Base-by-base conservation (phyloP, 2,888 invertebrate genomes). In the Troglohyphantes excavatus region DNA sequence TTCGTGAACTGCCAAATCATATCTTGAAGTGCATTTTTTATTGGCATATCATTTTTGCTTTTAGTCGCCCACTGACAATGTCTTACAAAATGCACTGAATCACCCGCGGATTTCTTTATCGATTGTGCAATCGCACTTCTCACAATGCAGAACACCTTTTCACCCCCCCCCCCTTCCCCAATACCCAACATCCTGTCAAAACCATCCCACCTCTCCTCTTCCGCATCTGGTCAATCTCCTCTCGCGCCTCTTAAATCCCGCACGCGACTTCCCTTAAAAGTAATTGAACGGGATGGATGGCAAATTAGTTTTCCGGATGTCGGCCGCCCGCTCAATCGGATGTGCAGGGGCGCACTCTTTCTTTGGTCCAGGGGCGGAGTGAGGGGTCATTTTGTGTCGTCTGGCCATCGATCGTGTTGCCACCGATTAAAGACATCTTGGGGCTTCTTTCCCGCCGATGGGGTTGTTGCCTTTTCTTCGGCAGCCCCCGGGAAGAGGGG, bases 321-420 rank as follows among this genome's bases (percentile, higher is more conserved):
- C 43, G 43, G 53, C 63, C 63, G 26, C 65, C 59, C 65, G 46
- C 65, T 81, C 26, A 76, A 76, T 63, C 43, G 46, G 83, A 70
- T 63, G 43, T 61, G 72, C 72, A 46, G 29, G 53, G 19, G 27
- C 26, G 17, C 46, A 7, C 19, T 7, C 43, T 67, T 27, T 46
- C 19, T 17, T 19, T n/a, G 2, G 43, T 43, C 67, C 26, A 26
- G 39, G 81, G 61, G 53, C 19, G 63, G n/a, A n/a, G 53, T 21
- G 67, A 29, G 19, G 82, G 82, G 73, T 73, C 83, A 83, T 73
- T 73, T 43, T 83, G 78, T 78, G 68, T 78, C 85, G 85, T 86
- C 85, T 86, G 68, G 53, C 68, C 85, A 86, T 86, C 85, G 85
- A 78, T 76, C 76, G 85, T 21, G 68, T 76, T 78, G 85, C 85